Evolutionary conservation across 2,113 vertebrate genomes (phyloP).

Genomic region (Hymenochirus boettgeri): DNA sequence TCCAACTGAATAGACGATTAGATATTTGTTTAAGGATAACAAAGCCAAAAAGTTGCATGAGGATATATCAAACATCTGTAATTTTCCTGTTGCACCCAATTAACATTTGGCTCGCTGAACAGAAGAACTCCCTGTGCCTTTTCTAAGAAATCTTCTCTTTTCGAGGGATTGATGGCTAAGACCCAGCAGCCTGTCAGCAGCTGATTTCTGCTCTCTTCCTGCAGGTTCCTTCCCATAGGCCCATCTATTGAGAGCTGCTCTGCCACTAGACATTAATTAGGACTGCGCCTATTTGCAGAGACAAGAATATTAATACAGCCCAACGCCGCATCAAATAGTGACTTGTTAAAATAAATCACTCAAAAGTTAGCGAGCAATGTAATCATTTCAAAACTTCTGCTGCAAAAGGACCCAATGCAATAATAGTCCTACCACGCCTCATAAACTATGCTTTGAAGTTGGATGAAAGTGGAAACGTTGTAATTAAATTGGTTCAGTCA

Average conservation of each 20-base stretch:
- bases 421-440: conserved; percentile 15
- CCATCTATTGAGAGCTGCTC: background rate
- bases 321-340: background rate
- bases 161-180: too few species aligned
- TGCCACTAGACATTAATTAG: background rate
- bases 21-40: too few species aligned
- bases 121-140: too few species aligned
- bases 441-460: conserved; percentile 42
- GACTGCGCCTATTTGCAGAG: background rate
- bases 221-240: background rate
- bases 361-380: conserved; percentile 27
- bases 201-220: background rate
- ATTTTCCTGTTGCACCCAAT: too few species aligned
- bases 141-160: too few species aligned
- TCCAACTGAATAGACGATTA: too few species aligned
- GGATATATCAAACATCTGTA: too few species aligned
- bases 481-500: conserved; percentile 31
- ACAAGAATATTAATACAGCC: background rate
- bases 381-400: conserved; percentile 33
- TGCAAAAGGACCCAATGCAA: conserved; percentile 18
- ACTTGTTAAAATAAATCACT: conserved; percentile 22
- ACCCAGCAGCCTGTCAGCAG: too few species aligned
- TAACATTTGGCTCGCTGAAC: too few species aligned
- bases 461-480: conserved; percentile 27
- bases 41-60: too few species aligned